Base-by-base conservation (phyloP, 2,113 vertebrate genomes). In the Oceanites oceanicus region DNA sequence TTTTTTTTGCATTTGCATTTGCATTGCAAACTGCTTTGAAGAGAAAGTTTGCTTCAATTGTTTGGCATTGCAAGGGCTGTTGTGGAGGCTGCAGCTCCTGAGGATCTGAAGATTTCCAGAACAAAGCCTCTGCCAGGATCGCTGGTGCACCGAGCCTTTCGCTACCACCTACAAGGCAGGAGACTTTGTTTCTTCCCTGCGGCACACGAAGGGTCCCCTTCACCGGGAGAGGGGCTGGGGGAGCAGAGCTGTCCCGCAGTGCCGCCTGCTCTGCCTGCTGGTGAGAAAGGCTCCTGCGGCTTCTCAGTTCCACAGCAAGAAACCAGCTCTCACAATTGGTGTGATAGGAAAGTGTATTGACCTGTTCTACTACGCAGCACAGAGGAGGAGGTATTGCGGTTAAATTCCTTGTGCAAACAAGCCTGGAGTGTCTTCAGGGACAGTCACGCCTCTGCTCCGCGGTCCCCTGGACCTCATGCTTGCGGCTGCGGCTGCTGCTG, bases 111-210 rank as follows among this genome's bases (percentile, higher is more conserved):
- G 55, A 30, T 22, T 59, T 79, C 56, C 66, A 25, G 30, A 87
- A 20, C 22, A 50, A 82, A 71, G 52, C 25, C 42, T 26, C 94
- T 62, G 45, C 65, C 34, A n/a, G 49, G 49, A 47, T 45, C 26
- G 3, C 3, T 1, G 82, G 6, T 22, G 36, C 30, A 9, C 27
- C 1, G 4, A 62, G 26, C 53, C 26, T 26, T 50, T 68, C 18
- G 0, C 9, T 20, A 22, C 26, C 49, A 13, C 0, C 1, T 2
- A 17, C 8, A 4, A 34, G 40, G 49, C 29, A 10, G 38, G 76
- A 73, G 45, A 8, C 7, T 40, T 23, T 26, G 36, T 13, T 49
- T 12, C 40, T 40, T 18, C n/a, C 29, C 10, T 4, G 40, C 12
- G 73, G 53, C 30, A 9, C 9, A 14, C 3, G 4, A 47, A 36